Evolutionary conservation across 2,113 vertebrate species (phyloP).

Genomic region (Cynocephalus volans): DNA sequence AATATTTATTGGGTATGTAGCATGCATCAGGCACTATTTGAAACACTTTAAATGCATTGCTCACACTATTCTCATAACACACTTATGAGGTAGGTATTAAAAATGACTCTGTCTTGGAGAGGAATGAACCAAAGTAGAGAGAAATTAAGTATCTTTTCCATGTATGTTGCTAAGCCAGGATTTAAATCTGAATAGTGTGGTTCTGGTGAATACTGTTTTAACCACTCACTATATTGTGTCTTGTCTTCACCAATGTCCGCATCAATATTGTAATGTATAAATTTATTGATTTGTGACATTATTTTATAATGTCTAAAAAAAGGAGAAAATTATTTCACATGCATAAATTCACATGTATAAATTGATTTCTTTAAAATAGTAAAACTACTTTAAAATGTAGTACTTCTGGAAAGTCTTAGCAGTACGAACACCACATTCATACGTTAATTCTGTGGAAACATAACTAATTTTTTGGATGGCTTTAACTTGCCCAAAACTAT

Average conservation of each 20-base stretch:
- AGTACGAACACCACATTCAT: neutral
- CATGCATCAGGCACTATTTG: neutral
- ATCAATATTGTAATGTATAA: neutral
- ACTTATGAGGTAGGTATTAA: neutral
- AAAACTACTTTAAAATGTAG: conserved; percentile 1
- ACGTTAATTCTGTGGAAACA: neutral
- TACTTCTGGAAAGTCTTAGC: neutral
- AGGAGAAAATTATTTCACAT: neutral
- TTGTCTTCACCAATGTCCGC: neutral
- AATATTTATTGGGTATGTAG: neutral
- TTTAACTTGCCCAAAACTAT: neutral
- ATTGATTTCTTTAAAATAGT: conserved; percentile 32
- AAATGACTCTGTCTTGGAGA: neutral
- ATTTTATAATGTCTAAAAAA: conserved; percentile 19
- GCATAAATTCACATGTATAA: neutral
- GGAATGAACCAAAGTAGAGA: neutral
- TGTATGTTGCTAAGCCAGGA: neutral
- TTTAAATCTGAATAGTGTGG: neutral
- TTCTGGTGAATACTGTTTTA: neutral
- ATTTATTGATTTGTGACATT: neutral
- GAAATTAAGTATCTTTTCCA: neutral
- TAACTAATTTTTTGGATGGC: neutral
- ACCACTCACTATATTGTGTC: neutral
- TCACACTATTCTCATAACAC: neutral
- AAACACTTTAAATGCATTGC: neutral